Base-by-base conservation (phyloP, 2,113 vertebrate genomes). In the Agelaius phoeniceus region DNA sequence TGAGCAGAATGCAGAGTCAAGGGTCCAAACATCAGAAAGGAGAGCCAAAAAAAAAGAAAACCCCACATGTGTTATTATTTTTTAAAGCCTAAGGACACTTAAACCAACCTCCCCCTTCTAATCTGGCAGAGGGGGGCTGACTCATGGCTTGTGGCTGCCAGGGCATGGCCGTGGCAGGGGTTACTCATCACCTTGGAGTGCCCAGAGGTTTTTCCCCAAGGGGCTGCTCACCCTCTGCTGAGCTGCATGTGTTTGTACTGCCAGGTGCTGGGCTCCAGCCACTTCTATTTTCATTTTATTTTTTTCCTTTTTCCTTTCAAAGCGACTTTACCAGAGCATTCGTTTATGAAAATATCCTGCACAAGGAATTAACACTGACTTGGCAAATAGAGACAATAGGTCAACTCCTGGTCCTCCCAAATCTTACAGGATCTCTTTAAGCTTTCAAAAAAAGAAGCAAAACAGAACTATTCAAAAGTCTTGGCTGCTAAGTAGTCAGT, bases 121-220 rank as follows among this genome's bases (percentile, higher is more conserved):
- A 89, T 94, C 80, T 93, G 80, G 71, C 48, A 67, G 27, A 30
- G 27, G 30, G 63, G 57, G 54, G 11, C 27, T 97, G 93, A 96
- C 82, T 95, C 88, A 93, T 41, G 61, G 54, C 26, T 84, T 86
- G 65, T 79, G 67, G 90, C 62, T 94, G 91, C 79, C 87, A 72
- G 88, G 66, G 62, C 49, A 73, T 15, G 54, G 84, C 74, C 23
- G 4, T 58, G 51, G 41, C 4, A 13, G 55, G 61, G 68, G 68
- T 90, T 95, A 88, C 71, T 95, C 89, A 90, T 72, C 0, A 13
- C 66, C 61, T 31, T 87, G 35, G 9, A 84, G 77, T 78, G 67
- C 65, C n/a, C 7, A 7, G 80, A 48, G 85, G 46, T 86, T 94
- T 86, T 78, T 73, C 76, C 80, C 55, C 26, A 6, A 82, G 84